Evolutionary conservation across 2,888 invertebrate genomes (phyloP), one percentile per base, ranked within the genome.

Genomic region (Andrena trimmerana): DNA sequence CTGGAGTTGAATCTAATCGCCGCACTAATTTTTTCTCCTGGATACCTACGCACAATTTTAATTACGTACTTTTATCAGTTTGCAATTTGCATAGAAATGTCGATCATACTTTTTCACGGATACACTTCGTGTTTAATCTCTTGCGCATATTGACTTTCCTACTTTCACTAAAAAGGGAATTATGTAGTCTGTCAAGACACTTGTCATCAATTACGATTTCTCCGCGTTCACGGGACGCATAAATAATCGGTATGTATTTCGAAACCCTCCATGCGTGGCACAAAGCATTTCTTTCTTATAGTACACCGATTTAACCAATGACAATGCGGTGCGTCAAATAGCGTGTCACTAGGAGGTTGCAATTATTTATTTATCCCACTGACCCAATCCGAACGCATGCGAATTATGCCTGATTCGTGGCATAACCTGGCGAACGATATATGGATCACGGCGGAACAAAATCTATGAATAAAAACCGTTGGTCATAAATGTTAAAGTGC

Each of bases 151-250:
- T 57, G 59, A 54, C 65, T 77, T 62, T 67, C 6, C 54, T 67
- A 71, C 87, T 87, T 86, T 87, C 81, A 77, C 76, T 71, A 70
- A 73, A 78, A 81, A 74, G 66, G 67, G 74, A 81, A 81, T 72
- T 74, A 78, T 77, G 33, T 33, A 85, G 80, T 80, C 76, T 62
- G 42, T 36, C 69, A 67, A 57, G 36, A 66, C 29, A 31, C 50
- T 79, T 78, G 75, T 78, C 76, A 79, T 84, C 80, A 80, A 78
- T 78, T 83, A 75, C 81, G 81, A 88, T 88, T 88, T 88, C 88
- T 81, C 83, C 83, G 36, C 70, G 76, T 50, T 70, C 85, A 83
- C 62, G 60, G 76, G 69, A 69, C 63, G 83, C 81, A 83, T 88
- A 75, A 83, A 82, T 88, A 86, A 88, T 85, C 77, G 36, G 65